Evolutionary conservation across 2,113 vertebrate genomes (phyloP).

Genomic region (Alosa alosa): DNA sequence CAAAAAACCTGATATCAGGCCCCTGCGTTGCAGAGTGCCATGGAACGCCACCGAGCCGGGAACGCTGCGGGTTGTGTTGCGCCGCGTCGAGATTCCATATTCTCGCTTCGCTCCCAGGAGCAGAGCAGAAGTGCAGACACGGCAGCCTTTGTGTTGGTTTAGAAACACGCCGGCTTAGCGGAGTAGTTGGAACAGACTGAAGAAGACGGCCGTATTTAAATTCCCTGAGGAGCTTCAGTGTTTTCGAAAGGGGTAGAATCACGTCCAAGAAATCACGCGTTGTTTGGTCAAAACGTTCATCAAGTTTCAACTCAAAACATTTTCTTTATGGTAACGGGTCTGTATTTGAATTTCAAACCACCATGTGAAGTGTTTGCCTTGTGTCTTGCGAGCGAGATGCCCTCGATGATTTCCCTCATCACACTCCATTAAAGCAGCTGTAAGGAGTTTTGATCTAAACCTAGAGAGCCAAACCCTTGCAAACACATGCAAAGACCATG

Average conservation of each 20-base stretch:
- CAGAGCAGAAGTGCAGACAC: neutral
- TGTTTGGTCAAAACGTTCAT: neutral
- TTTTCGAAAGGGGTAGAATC: neutral
- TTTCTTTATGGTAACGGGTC: neutral
- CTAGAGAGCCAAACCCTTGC: neutral
- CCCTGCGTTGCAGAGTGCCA: neutral
- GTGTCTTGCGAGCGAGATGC: neutral
- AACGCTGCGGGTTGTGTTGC: neutral
- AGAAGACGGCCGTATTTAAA: neutral
- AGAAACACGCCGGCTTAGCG: neutral
- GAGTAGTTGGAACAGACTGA: slow-evolving; percentile 13
- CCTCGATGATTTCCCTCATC: neutral
- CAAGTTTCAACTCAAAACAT: neutral
- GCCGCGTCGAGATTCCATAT: neutral
- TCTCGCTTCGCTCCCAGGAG: neutral
- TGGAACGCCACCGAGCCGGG: neutral
- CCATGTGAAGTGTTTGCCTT: neutral
- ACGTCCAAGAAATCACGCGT: neutral
- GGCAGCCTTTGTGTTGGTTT: neutral
- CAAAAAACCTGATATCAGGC: neutral
- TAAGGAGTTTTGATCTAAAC: neutral
- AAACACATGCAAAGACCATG: neutral
- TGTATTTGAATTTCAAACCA: neutral
- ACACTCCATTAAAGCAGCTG: neutral
- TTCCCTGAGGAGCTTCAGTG: neutral